A percentile compares a stretch with the other conserved stretches of the same genome.
phyloP scores from a whole-genome alignment of 2,888 invertebrate genomes.

The Balanococcus diminutus region DNA sequence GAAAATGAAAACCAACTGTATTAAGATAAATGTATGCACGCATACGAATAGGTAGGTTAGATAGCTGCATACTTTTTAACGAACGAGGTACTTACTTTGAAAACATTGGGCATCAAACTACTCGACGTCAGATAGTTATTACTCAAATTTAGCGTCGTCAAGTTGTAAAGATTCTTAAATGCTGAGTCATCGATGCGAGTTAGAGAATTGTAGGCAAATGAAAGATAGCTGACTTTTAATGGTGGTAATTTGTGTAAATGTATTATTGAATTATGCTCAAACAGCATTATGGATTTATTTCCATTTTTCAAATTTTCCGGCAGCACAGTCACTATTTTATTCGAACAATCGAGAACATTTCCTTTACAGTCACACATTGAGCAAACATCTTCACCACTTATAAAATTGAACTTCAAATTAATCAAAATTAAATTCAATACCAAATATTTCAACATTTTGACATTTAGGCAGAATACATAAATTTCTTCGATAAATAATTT shows the following conservation, averaged over 20 bases:
- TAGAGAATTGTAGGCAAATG: constrained; percentile 71
- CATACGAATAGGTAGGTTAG: neutral
- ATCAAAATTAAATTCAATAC: neutral
- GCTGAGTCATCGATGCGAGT: constrained; percentile 67
- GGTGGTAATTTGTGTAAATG: constrained; percentile 66
- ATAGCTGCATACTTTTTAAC: neutral
- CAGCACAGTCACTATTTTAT: neutral
- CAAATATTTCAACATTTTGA: neutral
- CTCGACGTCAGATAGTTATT: constrained; percentile 71
- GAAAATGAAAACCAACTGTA: constrained; percentile 57
- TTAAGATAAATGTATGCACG: neutral
- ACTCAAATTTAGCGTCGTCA: constrained; percentile 73
- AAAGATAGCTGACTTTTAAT: constrained; percentile 65
- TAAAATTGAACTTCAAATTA: neutral
- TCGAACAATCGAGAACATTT: neutral
- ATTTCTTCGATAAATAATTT: neutral
- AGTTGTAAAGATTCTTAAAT: constrained; percentile 69
- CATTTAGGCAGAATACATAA: neutral
- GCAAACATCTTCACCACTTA: constrained; percentile 11
- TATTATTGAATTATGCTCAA: constrained; percentile 64
- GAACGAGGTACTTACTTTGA: constrained; percentile 67
- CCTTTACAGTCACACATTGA: neutral
- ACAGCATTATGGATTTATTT: constrained; percentile 57
- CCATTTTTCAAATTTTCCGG: neutral
- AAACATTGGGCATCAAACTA: constrained; percentile 69